These are phyloP conservation scores for Malurus cyaneus DNA, from an alignment of 2,113 vertebrate species.

Conservation along the genomic window DNA sequence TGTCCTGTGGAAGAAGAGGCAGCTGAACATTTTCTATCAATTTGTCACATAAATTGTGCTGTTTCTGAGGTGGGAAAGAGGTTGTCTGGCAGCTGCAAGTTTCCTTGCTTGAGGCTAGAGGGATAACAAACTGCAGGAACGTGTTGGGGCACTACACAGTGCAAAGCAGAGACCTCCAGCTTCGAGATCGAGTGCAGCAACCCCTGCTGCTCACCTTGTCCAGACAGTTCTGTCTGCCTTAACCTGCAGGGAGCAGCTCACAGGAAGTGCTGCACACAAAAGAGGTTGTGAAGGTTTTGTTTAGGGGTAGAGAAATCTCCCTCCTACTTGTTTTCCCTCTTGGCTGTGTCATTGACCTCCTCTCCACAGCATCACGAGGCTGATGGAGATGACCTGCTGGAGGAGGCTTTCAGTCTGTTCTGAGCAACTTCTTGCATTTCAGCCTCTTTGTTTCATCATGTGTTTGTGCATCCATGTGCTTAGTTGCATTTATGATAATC, in stretches of 20 bases:
- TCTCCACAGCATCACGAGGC: not conserved
- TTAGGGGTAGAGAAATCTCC: not conserved
- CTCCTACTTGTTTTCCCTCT: not conserved
- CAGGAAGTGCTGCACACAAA: not conserved
- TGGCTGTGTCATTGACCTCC: not conserved
- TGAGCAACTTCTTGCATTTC: not conserved
- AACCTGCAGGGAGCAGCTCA: not conserved
- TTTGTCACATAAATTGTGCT: not conserved
- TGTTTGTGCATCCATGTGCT: not conserved
- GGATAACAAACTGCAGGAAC: conserved; percentile 4
- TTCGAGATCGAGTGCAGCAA: not conserved
- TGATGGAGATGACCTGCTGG: not conserved
- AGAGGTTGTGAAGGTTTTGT: not conserved
- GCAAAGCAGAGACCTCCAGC: conserved; percentile 23
- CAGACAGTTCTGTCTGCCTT: conserved; percentile 5
- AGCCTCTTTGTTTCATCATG: not conserved
- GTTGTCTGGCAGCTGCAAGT: conserved; percentile 24
- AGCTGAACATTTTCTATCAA: not conserved
- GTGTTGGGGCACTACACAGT: not conserved
- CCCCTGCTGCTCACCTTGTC: not conserved
- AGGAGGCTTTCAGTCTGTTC: not conserved
- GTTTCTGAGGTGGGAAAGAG: not conserved
- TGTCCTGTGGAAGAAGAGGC: not conserved
- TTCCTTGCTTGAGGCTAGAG: conserved; percentile 28
- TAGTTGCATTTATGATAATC: not conserved